These are phyloP conservation scores for Tupaia tana DNA, from an alignment of 2,113 vertebrate genomes.

Conservation along the genomic window DNA sequence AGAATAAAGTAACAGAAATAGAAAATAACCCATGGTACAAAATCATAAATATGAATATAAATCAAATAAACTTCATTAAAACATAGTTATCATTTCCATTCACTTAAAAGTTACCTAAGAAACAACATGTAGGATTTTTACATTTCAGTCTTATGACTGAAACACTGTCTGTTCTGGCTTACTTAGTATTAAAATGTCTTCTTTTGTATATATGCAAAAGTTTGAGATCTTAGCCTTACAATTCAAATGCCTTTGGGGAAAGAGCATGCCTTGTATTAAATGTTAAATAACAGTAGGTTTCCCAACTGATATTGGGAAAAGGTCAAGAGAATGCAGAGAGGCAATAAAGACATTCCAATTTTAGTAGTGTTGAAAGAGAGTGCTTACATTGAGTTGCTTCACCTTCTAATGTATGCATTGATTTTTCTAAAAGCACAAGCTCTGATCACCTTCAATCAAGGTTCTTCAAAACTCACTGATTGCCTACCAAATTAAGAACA, in stretches of 20 bases:
- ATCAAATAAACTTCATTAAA: not conserved
- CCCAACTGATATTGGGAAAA: slow-evolving; percentile 58
- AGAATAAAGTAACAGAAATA: slow-evolving; percentile 29
- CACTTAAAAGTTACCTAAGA: slow-evolving; percentile 29
- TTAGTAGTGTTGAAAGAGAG: slow-evolving; percentile 47
- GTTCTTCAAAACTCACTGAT: slow-evolving; percentile 57
- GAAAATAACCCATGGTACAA: not conserved
- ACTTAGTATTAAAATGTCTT: slow-evolving; percentile 33
- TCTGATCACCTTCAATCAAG: slow-evolving; percentile 77
- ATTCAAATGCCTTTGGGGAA: slow-evolving; percentile 43
- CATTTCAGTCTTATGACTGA: not conserved
- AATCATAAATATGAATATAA: not conserved
- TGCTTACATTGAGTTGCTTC: slow-evolving; percentile 62
- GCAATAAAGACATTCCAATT: slow-evolving; percentile 63
- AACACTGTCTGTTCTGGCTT: not conserved
- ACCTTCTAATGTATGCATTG: slow-evolving; percentile 78
- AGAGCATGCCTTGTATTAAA: slow-evolving; percentile 44
- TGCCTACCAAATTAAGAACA: slow-evolving; percentile 65
- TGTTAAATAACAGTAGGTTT: slow-evolving; percentile 63
- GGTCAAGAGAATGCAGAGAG: slow-evolving; percentile 63
- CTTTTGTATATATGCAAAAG: not conserved
- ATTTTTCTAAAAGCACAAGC: slow-evolving; percentile 79
- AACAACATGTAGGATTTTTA: slow-evolving; percentile 51
- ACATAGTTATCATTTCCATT: not conserved
- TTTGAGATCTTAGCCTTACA: slow-evolving; percentile 25